Evolutionary conservation across 2,797 vertebrate species (phyloP).

Genomic region (Argentina silus): DNA sequence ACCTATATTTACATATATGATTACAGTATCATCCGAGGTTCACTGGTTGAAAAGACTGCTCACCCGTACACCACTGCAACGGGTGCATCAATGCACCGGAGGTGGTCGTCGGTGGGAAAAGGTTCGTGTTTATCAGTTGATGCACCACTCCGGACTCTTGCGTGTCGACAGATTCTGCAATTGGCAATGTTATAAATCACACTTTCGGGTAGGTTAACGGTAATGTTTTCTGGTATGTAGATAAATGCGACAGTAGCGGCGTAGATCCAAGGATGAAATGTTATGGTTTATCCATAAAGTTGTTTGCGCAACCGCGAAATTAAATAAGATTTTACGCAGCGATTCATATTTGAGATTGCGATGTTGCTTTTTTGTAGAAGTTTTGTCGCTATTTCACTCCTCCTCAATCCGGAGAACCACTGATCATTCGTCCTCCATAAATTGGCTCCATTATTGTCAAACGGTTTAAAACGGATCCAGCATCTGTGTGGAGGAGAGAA

Average conservation of each 20-base stretch:
- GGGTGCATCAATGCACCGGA: conserved; percentile 87
- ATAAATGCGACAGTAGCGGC: neutral
- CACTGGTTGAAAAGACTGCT: conserved; percentile 56
- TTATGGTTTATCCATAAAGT: neutral
- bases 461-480: conserved; percentile 52
- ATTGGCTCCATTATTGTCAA: conserved; percentile 43
- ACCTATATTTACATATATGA: neutral
- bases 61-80: conserved; percentile 94
- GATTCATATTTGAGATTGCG: conserved; percentile 15
- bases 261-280: conserved; percentile 9
- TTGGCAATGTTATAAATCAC: neutral
- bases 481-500: conserved; percentile 54
- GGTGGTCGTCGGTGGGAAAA: conserved; percentile 59
- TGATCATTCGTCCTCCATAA: conserved; percentile 2
- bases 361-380: neutral
- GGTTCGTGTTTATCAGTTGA: conserved; percentile 65
- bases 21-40: neutral
- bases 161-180: neutral
- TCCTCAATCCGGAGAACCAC: neutral
- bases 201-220: neutral
- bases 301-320: neutral
- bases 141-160: conserved; percentile 7
- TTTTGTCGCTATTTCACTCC: neutral
- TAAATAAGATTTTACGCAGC: conserved; percentile 5
- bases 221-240: neutral